phyloP scores from a whole-genome alignment of 2,113 vertebrate species.

The Silurus glanis region DNA sequence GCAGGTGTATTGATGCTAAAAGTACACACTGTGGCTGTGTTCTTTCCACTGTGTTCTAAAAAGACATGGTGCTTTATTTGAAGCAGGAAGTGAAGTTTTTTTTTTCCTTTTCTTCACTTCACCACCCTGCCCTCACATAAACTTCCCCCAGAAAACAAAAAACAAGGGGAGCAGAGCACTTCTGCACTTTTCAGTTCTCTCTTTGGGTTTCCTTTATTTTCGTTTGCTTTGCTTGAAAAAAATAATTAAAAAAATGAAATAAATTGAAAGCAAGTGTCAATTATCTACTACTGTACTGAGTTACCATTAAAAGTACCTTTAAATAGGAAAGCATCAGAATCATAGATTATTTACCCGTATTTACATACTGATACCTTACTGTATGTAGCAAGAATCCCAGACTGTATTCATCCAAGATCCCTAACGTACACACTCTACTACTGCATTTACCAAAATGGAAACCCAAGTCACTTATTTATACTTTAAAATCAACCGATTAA shows the following conservation, averaged over 20 bases:
- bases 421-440: neutral
- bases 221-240: too few species aligned
- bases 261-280: neutral
- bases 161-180: neutral
- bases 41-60: constrained; percentile 20
- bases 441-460: neutral
- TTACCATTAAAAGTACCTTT: neutral
- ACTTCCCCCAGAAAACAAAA: neutral
- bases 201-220: neutral
- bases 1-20: neutral
- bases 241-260: too few species aligned
- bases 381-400: too few species aligned
- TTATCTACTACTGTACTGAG: neutral
- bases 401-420: neutral
- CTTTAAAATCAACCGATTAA: neutral
- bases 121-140: neutral
- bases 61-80: neutral
- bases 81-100: neutral
- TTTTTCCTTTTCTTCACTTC: neutral
- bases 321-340: neutral
- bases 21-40: neutral
- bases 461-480: neutral
- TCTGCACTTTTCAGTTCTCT: neutral
- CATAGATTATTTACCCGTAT: too few species aligned
- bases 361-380: too few species aligned